Evolutionary conservation across 2,888 invertebrate species (phyloP), one percentile per base, ranked within the genome.

Genomic region (Chrysodeixis includens): DNA sequence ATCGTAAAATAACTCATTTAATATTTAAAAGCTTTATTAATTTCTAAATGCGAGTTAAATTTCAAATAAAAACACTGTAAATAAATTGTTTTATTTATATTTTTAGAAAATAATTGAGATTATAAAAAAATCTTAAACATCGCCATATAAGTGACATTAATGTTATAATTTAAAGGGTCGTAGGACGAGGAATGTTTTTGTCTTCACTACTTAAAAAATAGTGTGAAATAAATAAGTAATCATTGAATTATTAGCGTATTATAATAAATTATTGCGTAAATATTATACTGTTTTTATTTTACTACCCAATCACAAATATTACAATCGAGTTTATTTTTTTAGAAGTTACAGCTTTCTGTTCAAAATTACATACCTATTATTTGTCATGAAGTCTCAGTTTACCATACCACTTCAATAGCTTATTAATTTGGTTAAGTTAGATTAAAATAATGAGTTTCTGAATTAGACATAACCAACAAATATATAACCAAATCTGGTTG

Each of bases 221-320:
- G 91, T 90, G 89, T 88, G 90, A 88, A 90, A 89, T 90, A 89
- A 87, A 86, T 90, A 88, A 81, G 88, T 90, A 87, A 88, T 90
- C 90, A 93, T 92, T 93, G 90, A 93, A 93, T 93, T 93, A 94
- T 90, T 94, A 94, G 92, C 83, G 88, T 93, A 93, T 90, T 86
- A 91, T 79, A 86, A 94, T 94, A 94, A 94, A 94, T 93, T 93
- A 94, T 93, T 93, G 90, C 89, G 86, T 90, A 92, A 90, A 89
- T 83, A 84, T 74, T 69, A 62, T 55, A 22, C 51, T 71, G 73
- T 62, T 84, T 81, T 84, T 77, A 78, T 85, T 85, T 71, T 58
- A 46, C 57, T 46, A 16, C 0, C 12, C 32, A 4, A 6, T 26
- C 26, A 4, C 26, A 26, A n/a, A n/a, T n/a, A n/a, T n/a, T 6